phyloP scores from a whole-genome alignment of 2,113 vertebrate species.

The Ciconia stormi region DNA sequence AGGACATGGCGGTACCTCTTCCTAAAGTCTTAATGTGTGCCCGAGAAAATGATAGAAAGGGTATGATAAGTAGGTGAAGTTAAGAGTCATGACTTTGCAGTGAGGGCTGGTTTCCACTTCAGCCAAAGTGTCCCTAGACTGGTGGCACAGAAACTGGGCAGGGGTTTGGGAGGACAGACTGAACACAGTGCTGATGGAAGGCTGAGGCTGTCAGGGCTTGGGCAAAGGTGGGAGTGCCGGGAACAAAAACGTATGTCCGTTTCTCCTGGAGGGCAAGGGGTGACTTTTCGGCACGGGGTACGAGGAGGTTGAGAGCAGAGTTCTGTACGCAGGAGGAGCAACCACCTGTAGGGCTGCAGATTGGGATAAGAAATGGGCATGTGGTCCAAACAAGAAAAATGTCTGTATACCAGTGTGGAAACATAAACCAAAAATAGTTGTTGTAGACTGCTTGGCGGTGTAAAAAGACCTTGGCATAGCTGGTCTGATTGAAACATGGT shows the following conservation, averaged over 20 bases:
- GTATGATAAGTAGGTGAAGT: neutral
- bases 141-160: neutral
- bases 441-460: neutral
- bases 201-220: neutral
- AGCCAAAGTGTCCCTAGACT: neutral
- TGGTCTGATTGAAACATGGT: neutral
- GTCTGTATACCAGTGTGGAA: neutral
- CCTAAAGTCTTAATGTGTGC: neutral
- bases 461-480: neutral
- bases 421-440: neutral
- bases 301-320: fast-evolving
- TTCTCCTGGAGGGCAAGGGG: neutral
- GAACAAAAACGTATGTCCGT: neutral
- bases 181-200: neutral
- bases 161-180: neutral
- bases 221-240: too few species aligned
- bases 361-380: neutral
- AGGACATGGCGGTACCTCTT: neutral
- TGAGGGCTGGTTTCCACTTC: neutral
- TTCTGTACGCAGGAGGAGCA: fast-evolving
- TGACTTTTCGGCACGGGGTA: fast-evolving
- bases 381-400: neutral
- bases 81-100: neutral
- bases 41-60: neutral
- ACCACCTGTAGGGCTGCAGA: neutral